phyloP scores from a whole-genome alignment of 2,888 invertebrate genomes.

The Tetranychus piercei region DNA sequence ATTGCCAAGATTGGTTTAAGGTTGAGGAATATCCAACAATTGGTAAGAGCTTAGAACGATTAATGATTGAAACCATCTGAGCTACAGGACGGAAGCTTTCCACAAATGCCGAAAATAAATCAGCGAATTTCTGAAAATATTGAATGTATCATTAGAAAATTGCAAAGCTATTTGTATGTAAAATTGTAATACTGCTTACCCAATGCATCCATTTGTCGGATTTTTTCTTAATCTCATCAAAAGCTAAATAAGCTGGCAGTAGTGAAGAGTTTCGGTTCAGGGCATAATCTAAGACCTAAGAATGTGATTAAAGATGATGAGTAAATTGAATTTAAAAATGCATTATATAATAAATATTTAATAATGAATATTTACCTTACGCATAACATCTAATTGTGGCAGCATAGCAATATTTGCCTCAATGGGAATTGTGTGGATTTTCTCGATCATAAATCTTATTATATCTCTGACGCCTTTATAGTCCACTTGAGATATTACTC shows the following conservation, averaged over 20 bases:
- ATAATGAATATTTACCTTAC: slow-evolving; percentile 37
- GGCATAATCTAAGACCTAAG: slow-evolving; percentile 56
- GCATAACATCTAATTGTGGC: slow-evolving; percentile 59
- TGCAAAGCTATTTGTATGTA: background rate
- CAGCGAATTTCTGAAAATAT: slow-evolving; percentile 51
- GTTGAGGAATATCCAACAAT: slow-evolving; percentile 83
- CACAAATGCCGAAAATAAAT: slow-evolving; percentile 65
- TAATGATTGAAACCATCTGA: slow-evolving; percentile 81
- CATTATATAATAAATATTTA: background rate
- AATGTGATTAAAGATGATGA: background rate
- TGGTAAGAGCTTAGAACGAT: slow-evolving; percentile 68
- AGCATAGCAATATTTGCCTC: slow-evolving; percentile 57
- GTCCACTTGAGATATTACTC: slow-evolving; percentile 72
- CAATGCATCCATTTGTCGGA: slow-evolving; percentile 66
- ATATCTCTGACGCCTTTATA: slow-evolving; percentile 46
- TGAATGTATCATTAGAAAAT: too few relatives aligned
- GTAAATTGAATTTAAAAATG: background rate
- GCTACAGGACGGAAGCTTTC: slow-evolving; percentile 81
- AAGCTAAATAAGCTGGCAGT: slow-evolving; percentile 80
- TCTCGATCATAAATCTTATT: slow-evolving; percentile 46
- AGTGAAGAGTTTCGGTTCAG: slow-evolving; percentile 79
- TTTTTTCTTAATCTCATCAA: slow-evolving; percentile 80
- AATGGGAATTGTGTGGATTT: slow-evolving; percentile 59
- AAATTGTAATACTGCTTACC: slow-evolving; percentile 39
- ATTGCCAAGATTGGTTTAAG: slow-evolving; percentile 73